These are phyloP conservation scores for Frankliniella intonsa DNA, from an alignment of 2,888 invertebrate species.

Conservation along the genomic window DNA sequence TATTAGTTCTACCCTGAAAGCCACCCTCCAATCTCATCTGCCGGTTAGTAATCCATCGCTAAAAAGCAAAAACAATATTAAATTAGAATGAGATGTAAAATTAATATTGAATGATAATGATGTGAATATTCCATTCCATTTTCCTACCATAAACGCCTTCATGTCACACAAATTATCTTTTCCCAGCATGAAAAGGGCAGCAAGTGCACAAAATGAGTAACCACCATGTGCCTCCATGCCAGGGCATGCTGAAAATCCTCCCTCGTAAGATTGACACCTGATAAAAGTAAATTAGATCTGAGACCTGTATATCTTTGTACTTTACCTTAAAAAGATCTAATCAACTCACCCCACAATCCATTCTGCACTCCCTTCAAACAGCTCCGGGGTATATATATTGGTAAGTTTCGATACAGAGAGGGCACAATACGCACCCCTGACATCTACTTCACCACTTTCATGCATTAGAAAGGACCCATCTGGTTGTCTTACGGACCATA, in stretches of 20 bases:
- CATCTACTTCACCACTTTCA: slow-evolving; percentile 86
- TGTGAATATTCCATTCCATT: background rate
- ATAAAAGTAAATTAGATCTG: slow-evolving; percentile 30
- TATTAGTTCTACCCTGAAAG: slow-evolving; percentile 96
- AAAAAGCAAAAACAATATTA: slow-evolving; percentile 37
- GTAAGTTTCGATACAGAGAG: slow-evolving; percentile 82
- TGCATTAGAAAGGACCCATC: slow-evolving; percentile 94
- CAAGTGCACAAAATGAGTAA: slow-evolving; percentile 96
- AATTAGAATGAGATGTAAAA: background rate
- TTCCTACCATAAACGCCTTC: slow-evolving; percentile 61
- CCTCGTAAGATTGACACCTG: slow-evolving; percentile 97
- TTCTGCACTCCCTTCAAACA: slow-evolving; percentile 82
- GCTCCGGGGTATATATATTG: slow-evolving; percentile 65
- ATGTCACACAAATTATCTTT: slow-evolving; percentile 70
- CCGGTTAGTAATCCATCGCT: slow-evolving; percentile 82
- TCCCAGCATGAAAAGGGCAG: slow-evolving; percentile 77
- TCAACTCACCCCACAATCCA: slow-evolving; percentile 71
- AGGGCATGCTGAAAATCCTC: slow-evolving; percentile 91
- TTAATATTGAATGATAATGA: background rate
- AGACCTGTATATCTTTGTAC: background rate
- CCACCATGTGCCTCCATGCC: slow-evolving; percentile 99
- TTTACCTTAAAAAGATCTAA: background rate
- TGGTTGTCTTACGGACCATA: slow-evolving; percentile 68
- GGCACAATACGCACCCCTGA: slow-evolving; percentile 96
- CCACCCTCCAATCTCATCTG: slow-evolving; percentile 96